Conservation (phyloP, 2,113 vertebrate genomes). For the Sinocyclocheilus anshuiensis region DNA sequence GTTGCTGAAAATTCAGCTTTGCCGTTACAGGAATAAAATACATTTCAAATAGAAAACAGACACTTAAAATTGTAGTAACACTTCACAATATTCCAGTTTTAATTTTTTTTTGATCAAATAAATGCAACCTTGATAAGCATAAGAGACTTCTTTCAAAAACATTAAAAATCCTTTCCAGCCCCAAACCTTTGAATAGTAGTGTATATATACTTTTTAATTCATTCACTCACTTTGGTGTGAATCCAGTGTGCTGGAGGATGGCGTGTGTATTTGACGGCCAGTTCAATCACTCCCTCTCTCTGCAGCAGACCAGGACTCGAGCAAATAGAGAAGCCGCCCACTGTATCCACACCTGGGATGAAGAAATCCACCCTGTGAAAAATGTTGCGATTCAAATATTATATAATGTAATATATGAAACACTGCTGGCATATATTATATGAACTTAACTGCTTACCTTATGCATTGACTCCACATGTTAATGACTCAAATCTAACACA, state of each 20-base stretch:
- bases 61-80: background rate
- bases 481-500: background rate
- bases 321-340: constrained; percentile 96
- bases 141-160: background rate
- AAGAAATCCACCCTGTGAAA: constrained; percentile 89
- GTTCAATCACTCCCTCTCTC: constrained; percentile 84
- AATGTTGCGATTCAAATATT: background rate
- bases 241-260: constrained; percentile 92
- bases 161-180: background rate
- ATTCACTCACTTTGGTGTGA: constrained; percentile 79
- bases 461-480: background rate
- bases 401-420: background rate
- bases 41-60: background rate
- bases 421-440: background rate
- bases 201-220: background rate
- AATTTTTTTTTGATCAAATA: background rate
- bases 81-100: background rate
- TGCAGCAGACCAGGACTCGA: constrained; percentile 86
- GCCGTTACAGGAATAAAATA: background rate
- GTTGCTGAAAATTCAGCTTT: background rate
- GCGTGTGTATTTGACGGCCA: constrained; percentile 86
- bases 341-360: constrained; percentile 86
- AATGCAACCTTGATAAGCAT: background rate
- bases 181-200: background rate
- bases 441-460: background rate